Base-by-base conservation (phyloP, 2,888 invertebrate genomes). In the Aphidoletes aphidimyza region DNA sequence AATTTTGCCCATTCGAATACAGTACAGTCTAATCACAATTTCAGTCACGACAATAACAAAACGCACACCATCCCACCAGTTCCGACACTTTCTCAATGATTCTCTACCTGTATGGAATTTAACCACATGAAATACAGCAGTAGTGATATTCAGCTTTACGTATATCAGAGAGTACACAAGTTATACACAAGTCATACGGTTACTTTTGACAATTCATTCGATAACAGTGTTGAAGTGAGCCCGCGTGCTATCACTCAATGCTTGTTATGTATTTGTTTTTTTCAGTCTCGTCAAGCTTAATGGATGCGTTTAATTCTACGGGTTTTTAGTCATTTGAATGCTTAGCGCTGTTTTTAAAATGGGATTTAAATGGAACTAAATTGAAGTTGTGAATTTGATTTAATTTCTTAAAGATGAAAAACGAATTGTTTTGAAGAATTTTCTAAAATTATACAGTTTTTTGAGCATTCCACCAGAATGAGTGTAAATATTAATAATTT, bases 11-110 rank as follows among this genome's bases (percentile, higher is more conserved):
- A 22, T 3, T 69, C 30, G 34, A 5, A n/a, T n/a, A n/a, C n/a
- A n/a, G n/a, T 22, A 54, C 69, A 69, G 14, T 30, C 17, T 69
- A 30, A 30, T 69, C 69, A 69, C 26, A 69, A n/a, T n/a, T n/a
- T 30, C 3, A 30, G 69, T 30, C 69, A 69, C 69, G 30, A 69
- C 69, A 69, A 69, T 30, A 69, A 69, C 69, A 69, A 30, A 69
- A 69, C 2, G n/a, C 69, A 69, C 69, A 69, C 30, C 26, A 14
- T 14, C 54, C 8, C 5, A 8, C 54, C 3, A 6, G 19, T 19
- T 17, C 47, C 47, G 17, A 47, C 9, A 47, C 17, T 19, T 17
- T 22, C 54, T 22, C 54, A 54, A 22, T 22, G 5, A 30, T 19
- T 34, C 14, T 42, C 34, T 69, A 34, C 69, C 34, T 69, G 54